phyloP scores from a whole-genome alignment of 2,113 vertebrate species.

The Corythornis vintsioides region DNA sequence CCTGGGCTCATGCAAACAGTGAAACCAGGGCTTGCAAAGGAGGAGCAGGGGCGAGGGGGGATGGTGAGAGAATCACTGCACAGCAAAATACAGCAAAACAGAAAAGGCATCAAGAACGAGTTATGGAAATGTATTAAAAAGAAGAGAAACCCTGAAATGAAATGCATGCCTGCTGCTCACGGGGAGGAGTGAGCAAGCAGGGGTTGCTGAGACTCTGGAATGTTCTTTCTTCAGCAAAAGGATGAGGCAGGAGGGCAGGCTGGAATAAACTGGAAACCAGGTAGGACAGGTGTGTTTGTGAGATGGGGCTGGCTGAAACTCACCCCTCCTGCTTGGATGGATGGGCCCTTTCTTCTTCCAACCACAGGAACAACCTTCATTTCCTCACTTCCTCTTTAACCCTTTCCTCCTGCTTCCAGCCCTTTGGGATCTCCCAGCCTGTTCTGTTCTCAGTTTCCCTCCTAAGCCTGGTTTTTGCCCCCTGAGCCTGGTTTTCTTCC shows the following conservation, averaged over 20 bases:
- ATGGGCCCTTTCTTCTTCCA: neutral
- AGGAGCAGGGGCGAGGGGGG: neutral
- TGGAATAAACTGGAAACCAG: accelerated
- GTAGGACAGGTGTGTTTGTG: neutral
- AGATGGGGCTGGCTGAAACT: neutral
- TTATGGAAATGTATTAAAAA: constrained; percentile 51
- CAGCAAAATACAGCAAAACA: neutral
- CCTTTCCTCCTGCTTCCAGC: neutral
- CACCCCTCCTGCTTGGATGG: neutral
- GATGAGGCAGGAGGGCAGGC: neutral
- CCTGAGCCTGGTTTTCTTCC: neutral
- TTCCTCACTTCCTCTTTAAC: neutral
- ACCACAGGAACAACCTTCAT: neutral
- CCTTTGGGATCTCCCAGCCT: neutral
- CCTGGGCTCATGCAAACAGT: neutral
- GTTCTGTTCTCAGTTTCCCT: neutral
- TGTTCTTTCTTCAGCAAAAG: neutral
- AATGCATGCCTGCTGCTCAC: neutral
- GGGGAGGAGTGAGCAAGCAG: neutral
- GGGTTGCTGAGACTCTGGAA: neutral
- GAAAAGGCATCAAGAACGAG: neutral
- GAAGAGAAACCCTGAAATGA: neutral
- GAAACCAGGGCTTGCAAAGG: neutral
- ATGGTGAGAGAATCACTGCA: neutral
- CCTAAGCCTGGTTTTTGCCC: neutral